Percentiles rank a stretch among this genome's conserved stretches.
Conservation (phyloP, 2,888 invertebrate genomes). For the Trichopoda pennipes region DNA sequence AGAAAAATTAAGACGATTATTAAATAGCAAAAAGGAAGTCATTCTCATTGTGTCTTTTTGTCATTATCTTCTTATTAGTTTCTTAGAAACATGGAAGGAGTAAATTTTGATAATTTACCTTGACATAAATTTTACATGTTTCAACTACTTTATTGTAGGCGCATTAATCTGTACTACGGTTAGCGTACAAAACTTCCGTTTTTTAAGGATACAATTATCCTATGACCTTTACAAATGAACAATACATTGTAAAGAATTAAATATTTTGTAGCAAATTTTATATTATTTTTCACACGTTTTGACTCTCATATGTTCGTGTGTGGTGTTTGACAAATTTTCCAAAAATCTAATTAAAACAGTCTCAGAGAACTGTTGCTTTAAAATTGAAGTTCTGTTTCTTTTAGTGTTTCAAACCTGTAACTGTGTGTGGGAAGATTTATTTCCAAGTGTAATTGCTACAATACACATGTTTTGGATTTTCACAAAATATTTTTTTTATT, state of each 20-base stretch:
- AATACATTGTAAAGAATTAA: neutral
- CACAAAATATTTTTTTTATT: constrained; percentile 22
- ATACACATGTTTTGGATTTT: constrained; percentile 41
- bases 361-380: constrained; percentile 10
- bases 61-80: too few species aligned
- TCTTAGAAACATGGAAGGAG: neutral
- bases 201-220: neutral
- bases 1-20: too few species aligned
- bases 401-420: neutral
- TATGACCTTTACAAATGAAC: neutral
- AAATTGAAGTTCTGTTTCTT: neutral
- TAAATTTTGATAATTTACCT: neutral
- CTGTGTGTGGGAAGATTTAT: constrained; percentile 25
- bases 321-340: neutral
- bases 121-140: neutral
- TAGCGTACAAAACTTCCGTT: neutral
- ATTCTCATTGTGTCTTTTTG: too few species aligned
- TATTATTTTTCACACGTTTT: constrained; percentile 33
- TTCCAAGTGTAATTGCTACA: neutral
- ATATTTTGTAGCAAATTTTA: neutral
- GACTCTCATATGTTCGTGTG: neutral
- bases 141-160: neutral
- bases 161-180: neutral
- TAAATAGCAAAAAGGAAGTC: too few species aligned
- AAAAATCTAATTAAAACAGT: constrained; percentile 1